Base-by-base conservation (phyloP, 1,140 invertebrate genomes). In the Hermatobates lingyangjiaoensis region DNA sequence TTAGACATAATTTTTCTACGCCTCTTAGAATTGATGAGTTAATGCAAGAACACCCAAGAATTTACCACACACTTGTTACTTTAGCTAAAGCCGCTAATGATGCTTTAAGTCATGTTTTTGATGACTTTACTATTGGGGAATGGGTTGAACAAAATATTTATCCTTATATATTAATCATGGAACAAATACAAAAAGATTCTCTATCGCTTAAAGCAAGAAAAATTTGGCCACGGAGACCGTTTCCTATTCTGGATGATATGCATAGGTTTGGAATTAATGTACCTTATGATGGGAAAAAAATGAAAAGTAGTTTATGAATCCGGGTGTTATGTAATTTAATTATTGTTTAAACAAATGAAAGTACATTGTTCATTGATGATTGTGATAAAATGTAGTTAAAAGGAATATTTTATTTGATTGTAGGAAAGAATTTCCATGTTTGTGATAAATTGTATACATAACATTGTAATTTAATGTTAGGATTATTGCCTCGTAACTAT, bases 1-100 rank as follows among this genome's bases (percentile, higher is more conserved):
- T 85, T 1, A 72, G 80, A n/a, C 74, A 81, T 57, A 81, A 79
- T 55, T 87, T 80, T 56, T 79, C 81, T 3, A 79, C 75, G 54
- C 80, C 83, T 0, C 71, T 79, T 54, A 68, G 83, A 10, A 71
- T 88, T 0, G 80, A 81, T 52, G 80, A 79, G 59, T 69, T 77
- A 21, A 73, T 79, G 20, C 49, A 40, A 7, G 79, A 83, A 46
- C 69, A 83, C 45, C 73, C 79, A 14, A 69, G 71, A 28, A 61
- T 77, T 15, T 77, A 76, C 54, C 72, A 77, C 59, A 72, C 76
- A 34, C 59, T 79, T 28, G 60, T 72, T 27, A 69, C 68, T 2
- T 66, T 87, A 42, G 73, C 78, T 0, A 71, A 73, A 53, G 71
- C 76, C 38, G 74, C 81, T 4, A 68, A 74, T 26, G 72, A 78